Evolutionary conservation across 1,140 invertebrate species (phyloP).

Genomic region (Babylonia areolata): DNA sequence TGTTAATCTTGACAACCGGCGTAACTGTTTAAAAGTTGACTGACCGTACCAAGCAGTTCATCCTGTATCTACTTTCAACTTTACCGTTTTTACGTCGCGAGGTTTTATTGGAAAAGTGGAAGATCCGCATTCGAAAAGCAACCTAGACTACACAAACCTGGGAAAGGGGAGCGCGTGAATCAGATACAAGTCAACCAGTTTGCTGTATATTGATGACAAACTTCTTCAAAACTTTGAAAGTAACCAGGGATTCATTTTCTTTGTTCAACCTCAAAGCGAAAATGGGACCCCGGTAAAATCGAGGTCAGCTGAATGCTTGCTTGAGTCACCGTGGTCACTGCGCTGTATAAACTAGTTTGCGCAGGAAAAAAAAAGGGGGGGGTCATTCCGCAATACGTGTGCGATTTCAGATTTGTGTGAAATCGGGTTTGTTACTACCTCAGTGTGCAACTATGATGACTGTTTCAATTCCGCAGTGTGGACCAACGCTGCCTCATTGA

Average conservation of each 20-base stretch:
- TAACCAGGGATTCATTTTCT: not conserved
- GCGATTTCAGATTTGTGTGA: slow-evolving; percentile 36
- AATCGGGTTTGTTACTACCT: not conserved
- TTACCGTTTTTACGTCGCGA: not conserved
- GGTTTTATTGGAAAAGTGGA: not conserved
- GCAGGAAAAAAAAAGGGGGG: no score
- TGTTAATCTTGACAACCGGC: not conserved
- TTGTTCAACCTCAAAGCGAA: not conserved
- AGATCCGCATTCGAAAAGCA: slow-evolving; percentile 15
- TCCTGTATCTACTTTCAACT: slow-evolving; percentile 1
- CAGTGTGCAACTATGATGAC: not conserved
- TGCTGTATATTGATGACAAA: not conserved
- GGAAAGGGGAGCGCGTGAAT: slow-evolving; percentile 22
- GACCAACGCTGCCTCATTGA: not conserved
- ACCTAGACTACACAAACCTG: slow-evolving; percentile 24
- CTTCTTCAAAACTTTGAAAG: not conserved
- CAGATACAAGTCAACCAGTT: not conserved
- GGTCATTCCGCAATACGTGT: slow-evolving; percentile 24
- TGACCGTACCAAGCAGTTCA: no score
- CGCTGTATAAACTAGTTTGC: not conserved
- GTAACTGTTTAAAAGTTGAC: slow-evolving; percentile 3
- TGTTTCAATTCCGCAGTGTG: not conserved
- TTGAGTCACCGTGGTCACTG: not conserved
- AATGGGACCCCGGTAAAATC: not conserved
- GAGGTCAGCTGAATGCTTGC: slow-evolving; percentile 13